Percentiles rank a stretch among this genome's conserved stretches.
Evolutionary conservation across 2,888 invertebrate species (phyloP).

Genomic region (Pseudeuparius sepicola): DNA sequence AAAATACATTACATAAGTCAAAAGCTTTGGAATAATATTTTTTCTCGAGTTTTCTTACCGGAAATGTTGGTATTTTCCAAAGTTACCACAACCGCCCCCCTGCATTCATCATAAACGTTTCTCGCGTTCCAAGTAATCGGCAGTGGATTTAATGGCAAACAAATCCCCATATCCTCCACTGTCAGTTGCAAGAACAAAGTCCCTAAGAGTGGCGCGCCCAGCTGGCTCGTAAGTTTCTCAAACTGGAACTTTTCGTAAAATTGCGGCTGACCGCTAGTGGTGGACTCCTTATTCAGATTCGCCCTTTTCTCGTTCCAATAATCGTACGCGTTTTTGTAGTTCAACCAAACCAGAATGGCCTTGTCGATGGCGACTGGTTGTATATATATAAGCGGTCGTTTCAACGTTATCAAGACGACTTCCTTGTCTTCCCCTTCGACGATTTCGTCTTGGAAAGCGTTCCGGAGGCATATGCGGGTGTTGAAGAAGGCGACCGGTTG

Average conservation of each 20-base stretch:
- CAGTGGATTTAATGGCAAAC: constrained; percentile 78
- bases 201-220: constrained; percentile 69
- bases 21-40: constrained; percentile 4
- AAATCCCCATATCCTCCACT: constrained; percentile 94
- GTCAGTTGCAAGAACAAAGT: constrained; percentile 89
- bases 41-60: too few relatives aligned
- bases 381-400: constrained; percentile 89
- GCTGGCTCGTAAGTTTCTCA: constrained; percentile 67
- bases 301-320: constrained; percentile 97
- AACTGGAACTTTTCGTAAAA: constrained; percentile 66
- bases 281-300: constrained; percentile 78
- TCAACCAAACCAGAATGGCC: constrained; percentile 96
- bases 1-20: too few relatives aligned
- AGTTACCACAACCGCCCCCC: constrained; percentile 91
- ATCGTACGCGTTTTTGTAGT: constrained; percentile 98
- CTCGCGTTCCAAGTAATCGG: constrained; percentile 61
- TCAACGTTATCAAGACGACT: constrained; percentile 81
- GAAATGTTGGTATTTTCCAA: constrained; percentile 93
- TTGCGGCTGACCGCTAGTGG: constrained; percentile 55
- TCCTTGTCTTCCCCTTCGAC: constrained; percentile 72
- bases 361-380: constrained; percentile 97
- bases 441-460: constrained; percentile 66
- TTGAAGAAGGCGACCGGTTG: constrained; percentile 98
- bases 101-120: constrained; percentile 65
- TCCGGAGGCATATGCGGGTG: constrained; percentile 66